phyloP scores from a whole-genome alignment of 2,797 vertebrate species.

The Sebastes taczanowskii region DNA sequence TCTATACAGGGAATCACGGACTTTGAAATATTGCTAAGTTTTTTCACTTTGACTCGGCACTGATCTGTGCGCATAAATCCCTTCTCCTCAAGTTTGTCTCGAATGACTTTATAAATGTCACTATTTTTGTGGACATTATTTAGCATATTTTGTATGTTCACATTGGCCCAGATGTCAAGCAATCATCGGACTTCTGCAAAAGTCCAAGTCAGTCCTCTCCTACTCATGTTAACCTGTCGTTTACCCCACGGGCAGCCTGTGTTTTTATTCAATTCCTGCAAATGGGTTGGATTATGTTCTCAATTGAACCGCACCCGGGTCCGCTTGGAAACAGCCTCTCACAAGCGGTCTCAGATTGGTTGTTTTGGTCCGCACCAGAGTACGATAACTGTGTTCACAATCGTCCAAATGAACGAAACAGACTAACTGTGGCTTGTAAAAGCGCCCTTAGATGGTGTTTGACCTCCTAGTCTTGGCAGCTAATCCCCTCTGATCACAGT shows the following conservation, averaged over 20 bases:
- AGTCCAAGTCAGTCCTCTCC: neutral
- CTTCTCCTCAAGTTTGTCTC: too few relatives aligned
- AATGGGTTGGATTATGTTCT: neutral
- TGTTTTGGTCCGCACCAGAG: neutral
- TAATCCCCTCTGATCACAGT: slow-evolving; percentile 5
- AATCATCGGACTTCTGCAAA: neutral
- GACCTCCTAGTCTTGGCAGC: neutral
- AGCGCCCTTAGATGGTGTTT: neutral
- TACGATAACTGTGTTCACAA: neutral
- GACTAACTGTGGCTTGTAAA: neutral
- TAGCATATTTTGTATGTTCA: too few relatives aligned
- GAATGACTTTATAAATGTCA: too few relatives aligned
- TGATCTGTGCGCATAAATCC: accelerated
- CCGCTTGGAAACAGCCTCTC: neutral
- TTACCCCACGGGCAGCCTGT: neutral
- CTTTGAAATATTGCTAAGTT: too few relatives aligned
- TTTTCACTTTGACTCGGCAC: too few relatives aligned
- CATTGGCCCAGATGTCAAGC: neutral
- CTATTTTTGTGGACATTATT: too few relatives aligned
- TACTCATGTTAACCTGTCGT: too few relatives aligned
- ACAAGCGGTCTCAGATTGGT: neutral
- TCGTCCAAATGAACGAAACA: neutral
- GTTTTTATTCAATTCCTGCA: neutral
- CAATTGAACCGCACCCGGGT: neutral
- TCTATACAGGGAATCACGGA: neutral